These are phyloP conservation scores for Gymnocypris eckloni DNA, from an alignment of 2,797 vertebrate genomes.

Conservation along the genomic window DNA sequence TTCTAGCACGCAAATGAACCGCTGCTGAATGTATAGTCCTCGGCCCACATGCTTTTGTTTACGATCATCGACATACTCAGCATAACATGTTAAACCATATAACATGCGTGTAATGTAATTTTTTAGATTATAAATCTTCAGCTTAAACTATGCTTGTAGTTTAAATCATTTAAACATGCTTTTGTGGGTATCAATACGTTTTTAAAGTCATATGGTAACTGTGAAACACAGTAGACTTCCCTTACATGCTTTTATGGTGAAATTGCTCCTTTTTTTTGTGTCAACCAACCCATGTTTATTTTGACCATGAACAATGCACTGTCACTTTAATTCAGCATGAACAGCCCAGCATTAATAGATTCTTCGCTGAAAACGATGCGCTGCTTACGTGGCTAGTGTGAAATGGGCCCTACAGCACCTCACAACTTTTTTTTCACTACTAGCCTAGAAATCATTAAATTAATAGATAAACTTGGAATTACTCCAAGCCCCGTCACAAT, in stretches of 20 bases:
- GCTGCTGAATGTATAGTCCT: neutral
- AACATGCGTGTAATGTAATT: neutral
- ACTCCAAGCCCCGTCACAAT: neutral
- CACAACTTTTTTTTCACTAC: neutral
- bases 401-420: neutral
- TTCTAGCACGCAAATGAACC: neutral
- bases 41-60: neutral
- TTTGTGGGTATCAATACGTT: neutral
- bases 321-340: slow-evolving; percentile 9
- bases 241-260: neutral
- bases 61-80: neutral
- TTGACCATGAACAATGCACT: neutral
- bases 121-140: neutral
- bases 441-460: slow-evolving; percentile 9
- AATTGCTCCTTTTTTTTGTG: neutral
- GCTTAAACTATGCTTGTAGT: neutral
- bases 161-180: slow-evolving; percentile 11
- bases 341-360: neutral
- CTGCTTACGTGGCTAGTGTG: neutral
- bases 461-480: neutral
- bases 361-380: neutral
- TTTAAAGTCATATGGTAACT: neutral
- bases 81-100: neutral
- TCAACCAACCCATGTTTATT: slow-evolving; percentile 15
- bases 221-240: neutral